Evolutionary conservation across 2,113 vertebrate genomes (phyloP), one percentile per base, ranked within the genome.

Genomic region (Mola mola): DNA sequence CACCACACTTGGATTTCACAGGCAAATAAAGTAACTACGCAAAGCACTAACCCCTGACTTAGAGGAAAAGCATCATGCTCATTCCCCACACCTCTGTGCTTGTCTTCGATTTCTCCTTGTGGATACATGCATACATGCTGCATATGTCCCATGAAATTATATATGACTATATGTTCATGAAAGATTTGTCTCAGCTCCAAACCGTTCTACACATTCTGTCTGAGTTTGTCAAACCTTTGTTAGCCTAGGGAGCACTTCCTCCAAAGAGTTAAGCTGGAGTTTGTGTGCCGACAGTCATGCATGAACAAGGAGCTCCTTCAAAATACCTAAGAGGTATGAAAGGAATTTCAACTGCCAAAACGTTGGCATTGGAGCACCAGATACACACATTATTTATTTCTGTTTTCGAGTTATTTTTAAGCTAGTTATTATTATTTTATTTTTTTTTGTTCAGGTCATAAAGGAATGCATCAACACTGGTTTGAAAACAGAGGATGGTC

Each of bases 201-300:
- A 31, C 50, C 53, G 49, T 28, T 47, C 29, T 48, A 17, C 29
- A 53, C 20, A 52, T 57, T 65, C 40, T 59, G 59, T 38, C 52
- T 34, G 53, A 57, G 58, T 61, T 62, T 13, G 59, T 51, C 50
- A 57, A 57, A 61, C 74, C 51, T 67, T 20, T 42, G 60, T 67
- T 62, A 63, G 36, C 49, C 47, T 19, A 43, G 68, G 42, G 50
- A 78, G 65, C 1, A 36, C 42, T 63, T 44, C 71, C 67, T 72
- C 57, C 5, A 46, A 25, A 8, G 67, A 68, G 78, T 69, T 63
- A 66, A 71, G 73, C 58, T 66, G 33, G 53, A 72, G 76, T 66
- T 74, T 67, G 64, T 78, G 73, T 43, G 63, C 42, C 47, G 49
- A 83, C 80, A 84, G 81, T 84, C 78, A 79, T 60, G 72, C 83